Percentiles rank a stretch among this genome's conserved stretches.
Evolutionary conservation across 2,797 vertebrate genomes (phyloP).

Genomic region (Champsocephalus esox): DNA sequence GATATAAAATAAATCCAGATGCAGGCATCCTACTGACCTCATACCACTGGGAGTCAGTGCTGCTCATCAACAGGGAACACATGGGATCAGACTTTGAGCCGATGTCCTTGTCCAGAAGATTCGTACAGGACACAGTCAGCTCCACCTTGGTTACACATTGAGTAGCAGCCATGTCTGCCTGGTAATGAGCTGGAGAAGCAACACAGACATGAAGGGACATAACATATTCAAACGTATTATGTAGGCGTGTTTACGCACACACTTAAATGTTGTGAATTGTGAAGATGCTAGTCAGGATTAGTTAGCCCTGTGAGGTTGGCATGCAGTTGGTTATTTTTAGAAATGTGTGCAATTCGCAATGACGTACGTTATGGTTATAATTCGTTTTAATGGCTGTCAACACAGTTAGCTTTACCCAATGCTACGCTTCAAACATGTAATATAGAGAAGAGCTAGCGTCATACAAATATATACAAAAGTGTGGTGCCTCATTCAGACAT

Average conservation of each 20-base stretch:
- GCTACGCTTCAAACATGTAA: background rate
- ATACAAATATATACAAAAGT: too few species aligned
- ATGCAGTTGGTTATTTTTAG: background rate
- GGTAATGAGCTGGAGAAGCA: background rate
- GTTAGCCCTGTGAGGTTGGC: background rate
- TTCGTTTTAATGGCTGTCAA: background rate
- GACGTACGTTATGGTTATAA: background rate
- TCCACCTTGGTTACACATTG: conserved; percentile 91
- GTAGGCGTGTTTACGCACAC: too few species aligned
- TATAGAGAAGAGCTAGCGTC: too few species aligned
- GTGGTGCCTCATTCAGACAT: background rate
- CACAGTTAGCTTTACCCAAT: background rate
- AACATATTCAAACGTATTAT: background rate
- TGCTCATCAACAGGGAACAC: conserved; percentile 90
- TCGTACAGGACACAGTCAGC: conserved; percentile 89
- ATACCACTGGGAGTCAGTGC: conserved; percentile 87
- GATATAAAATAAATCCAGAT: background rate
- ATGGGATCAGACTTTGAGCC: conserved; percentile 93
- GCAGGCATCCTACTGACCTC: conserved; percentile 84
- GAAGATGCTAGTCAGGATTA: too few species aligned
- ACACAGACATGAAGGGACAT: background rate
- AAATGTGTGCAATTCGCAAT: background rate
- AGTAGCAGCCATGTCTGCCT: conserved; percentile 90
- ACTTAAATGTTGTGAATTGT: background rate
- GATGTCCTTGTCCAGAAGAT: conserved; percentile 91